Evolutionary conservation across 2,113 vertebrate species (phyloP).

Genomic region (Neomonachus schauinslandi): DNA sequence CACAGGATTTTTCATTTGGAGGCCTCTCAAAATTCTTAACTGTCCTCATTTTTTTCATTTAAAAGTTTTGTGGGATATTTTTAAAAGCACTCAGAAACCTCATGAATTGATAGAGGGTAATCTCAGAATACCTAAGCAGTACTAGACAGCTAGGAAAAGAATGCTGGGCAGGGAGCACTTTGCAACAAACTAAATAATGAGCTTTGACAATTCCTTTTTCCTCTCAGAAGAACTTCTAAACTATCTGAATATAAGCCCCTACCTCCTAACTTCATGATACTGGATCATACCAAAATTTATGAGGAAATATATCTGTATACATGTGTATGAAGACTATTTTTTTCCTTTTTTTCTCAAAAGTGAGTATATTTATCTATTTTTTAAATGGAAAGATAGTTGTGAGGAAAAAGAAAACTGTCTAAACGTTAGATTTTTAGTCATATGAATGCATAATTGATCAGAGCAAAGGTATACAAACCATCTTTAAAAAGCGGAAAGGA

Average conservation of each 20-base stretch:
- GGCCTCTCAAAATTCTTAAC: not conserved
- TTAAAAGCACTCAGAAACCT: not conserved
- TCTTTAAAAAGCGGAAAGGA: not conserved
- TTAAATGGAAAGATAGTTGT: not conserved
- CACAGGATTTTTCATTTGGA: not conserved
- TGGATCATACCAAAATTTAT: not conserved
- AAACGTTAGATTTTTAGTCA: not conserved
- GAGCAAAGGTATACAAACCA: not conserved
- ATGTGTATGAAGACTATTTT: not conserved
- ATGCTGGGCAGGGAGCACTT: not conserved
- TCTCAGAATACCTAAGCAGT: not conserved
- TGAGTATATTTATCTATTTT: not conserved
- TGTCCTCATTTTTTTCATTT: constrained; percentile 51
- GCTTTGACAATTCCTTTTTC: not conserved
- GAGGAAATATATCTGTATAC: not conserved
- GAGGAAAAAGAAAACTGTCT: not conserved
- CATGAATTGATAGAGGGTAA: not conserved
- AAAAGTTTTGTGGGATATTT: not conserved
- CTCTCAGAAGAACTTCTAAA: not conserved
- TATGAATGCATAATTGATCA: not conserved
- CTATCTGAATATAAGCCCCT: not conserved
- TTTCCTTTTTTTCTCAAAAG: not conserved
- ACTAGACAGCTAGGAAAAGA: not conserved
- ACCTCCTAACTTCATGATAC: not conserved
- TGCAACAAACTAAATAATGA: not conserved